These are phyloP conservation scores for Ametastegia equiseti DNA, from an alignment of 2,888 invertebrate species.

Conservation along the genomic window DNA sequence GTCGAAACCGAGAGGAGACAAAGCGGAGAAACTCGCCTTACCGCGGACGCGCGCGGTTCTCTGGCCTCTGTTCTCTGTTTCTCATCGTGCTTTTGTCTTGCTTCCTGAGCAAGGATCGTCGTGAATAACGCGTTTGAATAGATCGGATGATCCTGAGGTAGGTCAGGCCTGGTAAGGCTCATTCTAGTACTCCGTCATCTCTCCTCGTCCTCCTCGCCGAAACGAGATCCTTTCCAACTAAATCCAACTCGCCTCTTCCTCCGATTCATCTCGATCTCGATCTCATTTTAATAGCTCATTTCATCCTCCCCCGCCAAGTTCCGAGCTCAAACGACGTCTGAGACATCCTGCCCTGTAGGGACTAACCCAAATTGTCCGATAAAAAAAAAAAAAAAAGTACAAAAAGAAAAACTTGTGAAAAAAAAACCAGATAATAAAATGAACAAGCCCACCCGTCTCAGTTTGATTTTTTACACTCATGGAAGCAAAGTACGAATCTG, in stretches of 20 bases:
- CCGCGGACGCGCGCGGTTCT: constrained; percentile 35
- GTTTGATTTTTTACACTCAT: constrained; percentile 8
- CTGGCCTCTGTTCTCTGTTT: constrained; percentile 71
- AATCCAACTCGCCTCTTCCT: constrained; percentile 46
- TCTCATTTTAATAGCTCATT: constrained; percentile 48
- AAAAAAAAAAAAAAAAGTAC: not conserved
- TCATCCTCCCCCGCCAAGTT: constrained; percentile 46
- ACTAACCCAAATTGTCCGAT: constrained; percentile 8
- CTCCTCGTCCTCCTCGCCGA: constrained; percentile 37
- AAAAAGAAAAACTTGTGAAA: not conserved
- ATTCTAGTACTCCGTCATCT: constrained; percentile 46
- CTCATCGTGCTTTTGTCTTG: constrained; percentile 75
- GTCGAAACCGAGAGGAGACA: constrained; percentile 74
- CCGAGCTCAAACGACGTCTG: constrained; percentile 22
- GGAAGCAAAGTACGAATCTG: not conserved
- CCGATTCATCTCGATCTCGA: constrained; percentile 48
- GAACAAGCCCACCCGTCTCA: not conserved
- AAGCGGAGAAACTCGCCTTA: constrained; percentile 57
- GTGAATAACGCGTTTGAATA: constrained; percentile 72
- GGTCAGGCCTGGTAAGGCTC: constrained; percentile 69
- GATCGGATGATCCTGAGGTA: constrained; percentile 75
- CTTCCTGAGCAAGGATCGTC: constrained; percentile 72
- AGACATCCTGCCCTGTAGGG: constrained; percentile 42
- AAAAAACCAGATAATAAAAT: not conserved
- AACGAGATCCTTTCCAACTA: constrained; percentile 47